Percentiles rank a stretch among this genome's conserved stretches.
phyloP scores from a whole-genome alignment of 2,113 vertebrate genomes.

The Nanorana parkeri region DNA sequence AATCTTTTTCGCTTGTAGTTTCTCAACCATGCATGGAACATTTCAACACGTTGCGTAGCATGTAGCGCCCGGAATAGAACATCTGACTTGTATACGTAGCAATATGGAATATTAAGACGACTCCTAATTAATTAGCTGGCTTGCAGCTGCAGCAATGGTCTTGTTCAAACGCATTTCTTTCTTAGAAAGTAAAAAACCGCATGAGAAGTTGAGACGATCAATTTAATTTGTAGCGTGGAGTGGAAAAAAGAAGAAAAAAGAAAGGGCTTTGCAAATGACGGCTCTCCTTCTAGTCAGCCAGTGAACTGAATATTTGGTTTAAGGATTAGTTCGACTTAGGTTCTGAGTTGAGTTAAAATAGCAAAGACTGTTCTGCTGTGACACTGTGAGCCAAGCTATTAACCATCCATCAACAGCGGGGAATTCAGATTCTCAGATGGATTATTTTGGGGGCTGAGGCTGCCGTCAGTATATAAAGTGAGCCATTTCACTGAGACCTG shows the following conservation, averaged over 20 bases:
- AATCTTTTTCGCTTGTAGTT: too few relatives aligned
- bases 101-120: conserved; percentile 31
- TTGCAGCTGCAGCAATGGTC: background rate
- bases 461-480: background rate
- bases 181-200: conserved; percentile 4
- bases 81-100: conserved; percentile 4
- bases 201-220: conserved; percentile 11
- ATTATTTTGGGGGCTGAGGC: background rate
- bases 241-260: background rate
- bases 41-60: conserved; percentile 5
- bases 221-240: background rate
- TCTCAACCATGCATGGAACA: conserved; percentile 21
- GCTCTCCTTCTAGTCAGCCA: background rate
- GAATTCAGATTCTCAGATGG: conserved; percentile 19
- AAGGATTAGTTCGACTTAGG: conserved; percentile 31
- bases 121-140: conserved; percentile 40
- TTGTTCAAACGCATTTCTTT: conserved; percentile 31
- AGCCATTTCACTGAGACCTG: background rate
- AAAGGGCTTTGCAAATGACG: conserved; percentile 12
- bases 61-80: conserved; percentile 9
- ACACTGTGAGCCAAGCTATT: background rate
- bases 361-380: conserved; percentile 19
- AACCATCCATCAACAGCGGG: conserved; percentile 25
- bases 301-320: conserved; percentile 33
- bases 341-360: conserved; percentile 40